Base-by-base conservation (phyloP, 2,113 vertebrate genomes). In the Microcebus ravelobensis region DNA sequence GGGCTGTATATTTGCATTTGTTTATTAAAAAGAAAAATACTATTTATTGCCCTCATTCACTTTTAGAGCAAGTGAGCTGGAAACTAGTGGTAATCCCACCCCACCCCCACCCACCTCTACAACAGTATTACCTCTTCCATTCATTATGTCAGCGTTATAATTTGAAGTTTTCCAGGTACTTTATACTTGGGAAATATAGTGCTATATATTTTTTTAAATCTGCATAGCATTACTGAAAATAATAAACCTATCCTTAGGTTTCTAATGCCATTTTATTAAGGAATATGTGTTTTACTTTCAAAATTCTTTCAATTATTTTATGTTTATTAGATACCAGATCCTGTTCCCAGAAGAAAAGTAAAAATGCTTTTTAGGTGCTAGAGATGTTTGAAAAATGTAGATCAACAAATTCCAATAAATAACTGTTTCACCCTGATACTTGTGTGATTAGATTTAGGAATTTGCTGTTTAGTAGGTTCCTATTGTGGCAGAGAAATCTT, bases 401-500 rank as follows among this genome's bases (percentile, higher is more conserved):
- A 98, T 91, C 85, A 97, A 98, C 88, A 98, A 98, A 98, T 98
- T 98, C 96, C 94, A 97, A 94, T 97, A 98, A 98, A 96, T 97
- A 97, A 98, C 95, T 96, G 94, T 97, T 97, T 96, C 95, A 98
- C 98, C 96, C 89, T 97, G 96, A 98, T 98, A 98, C 83, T 97
- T 96, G 92, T 98, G 96, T 98, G 97, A 97, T 97, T 98, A 97
- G 96, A 98, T 98, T 98, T 98, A 98, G 98, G 98, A 99, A 98
- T 99, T 99, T 99, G 98, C 98, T 98, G 98, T 98, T 98, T 98
- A 98, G 98, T 98, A 81, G 97, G 95, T 90, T 98, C 98, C 98
- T 98, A 98, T 99, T 99, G 98, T 99, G 97, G 96, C 97, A 97
- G 97, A 97, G 97, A 98, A 98, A 98, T 99, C 98, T 98, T 98